Base-by-base conservation (phyloP, 2,888 invertebrate species). In the Chloromyia formosa region DNA sequence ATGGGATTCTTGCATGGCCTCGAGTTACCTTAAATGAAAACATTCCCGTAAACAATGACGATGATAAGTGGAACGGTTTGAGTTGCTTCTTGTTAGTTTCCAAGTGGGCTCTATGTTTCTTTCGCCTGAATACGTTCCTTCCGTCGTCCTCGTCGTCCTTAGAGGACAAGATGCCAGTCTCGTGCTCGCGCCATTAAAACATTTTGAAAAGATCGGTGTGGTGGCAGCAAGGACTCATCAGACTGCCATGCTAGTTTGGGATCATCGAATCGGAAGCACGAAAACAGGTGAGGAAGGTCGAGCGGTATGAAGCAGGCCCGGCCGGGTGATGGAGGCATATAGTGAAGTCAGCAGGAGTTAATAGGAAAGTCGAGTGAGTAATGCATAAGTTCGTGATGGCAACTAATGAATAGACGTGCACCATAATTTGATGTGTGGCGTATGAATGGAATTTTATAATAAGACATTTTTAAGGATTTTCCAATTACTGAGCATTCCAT, bases 1-100 rank as follows among this genome's bases (percentile, higher is more conserved):
- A 69, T 69, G 69, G 35, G 69, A 69, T 69, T 20, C 69, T 69
- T 69, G 69, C 72, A 75, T 64, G 64, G 54, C 75, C 72, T 53
- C 64, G 61, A 61, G 75, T 42, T 72, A 75, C 62, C 64, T 56
- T 72, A 75, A 75, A 75, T 75, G 66, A 75, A 75, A 75, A 75
- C 75, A 75, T 75, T 71, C 62, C 60, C 58, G 60, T 40, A 75
- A 75, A 71, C 71, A 75, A 72, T 54, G 72, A 45, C 23, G 60
- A 72, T 53, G 75, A 72, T 75, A 72, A 75, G 75, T 75, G 64
- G 64, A 72, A 75, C 56, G 72, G 61, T 75, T 72, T 54, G 49
- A 71, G 75, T 54, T 72, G 72, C 75, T 66, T 66, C 66, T 66
- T 66, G 66, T 66, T 66, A 66, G 66, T 66, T 66, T 66, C 45